phyloP scores from a whole-genome alignment of 2,888 invertebrate species.

The Galerucella calmariensis region DNA sequence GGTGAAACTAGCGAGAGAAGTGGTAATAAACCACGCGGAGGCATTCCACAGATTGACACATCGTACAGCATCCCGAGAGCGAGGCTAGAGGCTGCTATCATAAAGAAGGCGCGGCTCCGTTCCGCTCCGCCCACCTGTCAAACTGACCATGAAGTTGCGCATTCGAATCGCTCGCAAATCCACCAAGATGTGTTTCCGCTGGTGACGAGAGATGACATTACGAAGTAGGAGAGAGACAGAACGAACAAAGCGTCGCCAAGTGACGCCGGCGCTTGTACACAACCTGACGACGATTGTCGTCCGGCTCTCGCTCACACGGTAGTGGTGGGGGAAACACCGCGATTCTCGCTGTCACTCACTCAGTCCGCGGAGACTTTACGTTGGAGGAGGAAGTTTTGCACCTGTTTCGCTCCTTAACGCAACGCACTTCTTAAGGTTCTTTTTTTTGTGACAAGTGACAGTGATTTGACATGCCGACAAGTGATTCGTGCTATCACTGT shows the following conservation, averaged over 20 bases:
- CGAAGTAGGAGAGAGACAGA: conserved; percentile 44
- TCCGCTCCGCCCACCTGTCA: conserved; percentile 63
- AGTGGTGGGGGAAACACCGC: conserved; percentile 61
- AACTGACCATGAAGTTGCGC: conserved; percentile 64
- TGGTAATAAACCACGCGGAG: conserved; percentile 53
- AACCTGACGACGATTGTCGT: conserved; percentile 59
- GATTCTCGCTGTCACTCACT: conserved; percentile 65
- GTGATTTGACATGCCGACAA: conserved; percentile 28
- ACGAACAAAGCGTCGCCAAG: conserved; percentile 54
- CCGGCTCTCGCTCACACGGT: conserved; percentile 42
- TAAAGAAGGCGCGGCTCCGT: conserved; percentile 57
- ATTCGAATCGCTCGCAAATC: conserved; percentile 53
- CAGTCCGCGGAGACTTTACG: conserved; percentile 64
- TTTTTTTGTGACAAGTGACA: conserved; percentile 31
- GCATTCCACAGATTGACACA: conserved; percentile 52
- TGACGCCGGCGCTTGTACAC: conserved; percentile 62
- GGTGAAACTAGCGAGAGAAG: conserved; percentile 45
- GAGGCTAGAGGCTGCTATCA: conserved; percentile 60
- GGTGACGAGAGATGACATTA: conserved; percentile 65
- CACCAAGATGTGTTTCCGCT: conserved; percentile 59
- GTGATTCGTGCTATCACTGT: conserved; percentile 19
- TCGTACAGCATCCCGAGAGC: conserved; percentile 52
- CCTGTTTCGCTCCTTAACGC: conserved; percentile 44
- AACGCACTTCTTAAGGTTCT: conserved; percentile 7
- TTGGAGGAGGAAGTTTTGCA: conserved; percentile 58